A percentile compares a stretch with the other conserved stretches of the same genome.
Evolutionary conservation across 2,888 invertebrate genomes (phyloP).

Genomic region (Noctua janthina): DNA sequence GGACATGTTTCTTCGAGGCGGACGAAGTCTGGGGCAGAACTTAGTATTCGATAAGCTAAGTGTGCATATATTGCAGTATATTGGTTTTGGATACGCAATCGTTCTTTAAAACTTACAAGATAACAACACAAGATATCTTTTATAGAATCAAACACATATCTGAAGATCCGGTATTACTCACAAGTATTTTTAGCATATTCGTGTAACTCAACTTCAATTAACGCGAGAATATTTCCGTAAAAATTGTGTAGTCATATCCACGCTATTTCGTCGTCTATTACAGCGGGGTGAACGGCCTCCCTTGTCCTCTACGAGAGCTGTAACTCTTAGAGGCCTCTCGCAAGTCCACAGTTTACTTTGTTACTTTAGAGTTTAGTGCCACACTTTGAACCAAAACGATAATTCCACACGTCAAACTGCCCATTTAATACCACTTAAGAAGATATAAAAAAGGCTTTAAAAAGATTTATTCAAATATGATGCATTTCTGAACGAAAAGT

Average conservation of each 20-base stretch:
- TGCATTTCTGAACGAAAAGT: constrained; percentile 22
- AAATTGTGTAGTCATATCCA: constrained; percentile 68
- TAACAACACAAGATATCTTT: neutral
- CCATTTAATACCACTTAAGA: constrained; percentile 45
- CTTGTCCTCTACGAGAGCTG: constrained; percentile 83
- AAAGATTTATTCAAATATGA: constrained; percentile 2
- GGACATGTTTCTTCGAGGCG: neutral
- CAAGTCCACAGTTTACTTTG: constrained; percentile 75
- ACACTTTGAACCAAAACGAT: constrained; percentile 66
- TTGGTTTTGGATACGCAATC: neutral
- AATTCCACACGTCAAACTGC: constrained; percentile 63
- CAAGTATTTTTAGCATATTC: constrained; percentile 14
- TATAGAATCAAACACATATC: neutral
- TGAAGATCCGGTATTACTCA: constrained; percentile 28
- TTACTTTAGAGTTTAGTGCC: constrained; percentile 74
- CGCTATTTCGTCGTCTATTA: constrained; percentile 72
- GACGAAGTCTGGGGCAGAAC: neutral
- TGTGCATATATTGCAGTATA: neutral
- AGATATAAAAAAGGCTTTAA: constrained; percentile 23
- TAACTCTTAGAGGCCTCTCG: constrained; percentile 81
- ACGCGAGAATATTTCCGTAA: constrained; percentile 44
- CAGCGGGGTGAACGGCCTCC: constrained; percentile 82
- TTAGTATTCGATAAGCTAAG: neutral
- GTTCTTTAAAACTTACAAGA: neutral
- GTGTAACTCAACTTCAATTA: constrained; percentile 43